Base-by-base conservation (phyloP, 1,140 invertebrate genomes). In the Macrotrachela quadricornifera region DNA sequence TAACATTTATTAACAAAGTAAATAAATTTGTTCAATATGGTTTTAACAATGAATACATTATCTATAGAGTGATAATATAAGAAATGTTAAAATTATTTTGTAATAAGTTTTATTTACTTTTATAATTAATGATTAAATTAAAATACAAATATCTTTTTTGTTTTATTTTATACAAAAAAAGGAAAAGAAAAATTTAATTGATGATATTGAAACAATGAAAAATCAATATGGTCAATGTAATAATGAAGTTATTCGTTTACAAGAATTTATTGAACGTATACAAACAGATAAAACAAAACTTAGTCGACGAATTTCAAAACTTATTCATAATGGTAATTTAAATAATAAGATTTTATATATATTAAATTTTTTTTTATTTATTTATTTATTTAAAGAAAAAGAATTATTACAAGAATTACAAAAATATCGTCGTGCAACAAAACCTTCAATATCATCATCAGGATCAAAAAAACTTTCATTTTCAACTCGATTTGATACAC, bases 371-470 rank as follows among this genome's bases (percentile, higher is more conserved):
- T 13, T 16, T 3, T 21, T 48, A n/a, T 4, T 48, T 37, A 10
- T 46, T 48, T 52, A 56, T 51, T 43, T 39, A 38, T 18, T 59
- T 57, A 14, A 59, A 70, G 69, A 71, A 55, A 63, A 65, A 54
- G 69, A 68, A 57, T 57, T 71, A 11, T 66, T 71, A 0, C 56
- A 67, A 37, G 69, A 71, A 54, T 63, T 70, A 41, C 67, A 70
- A 49, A 59, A 62, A 49, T 55, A 66, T 37, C 68, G 68, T 49
- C 59, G 61, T 13, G 8, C 21, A 30, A 30, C 21, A 4, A 30
- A 30, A 30, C 21, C 21, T 30, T 8, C 21, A 4, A 30, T 30
- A 4, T 8, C 21, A 4, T 30, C 21, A 30, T 64, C 62, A 54
- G 21, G 63, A 53, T 60, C 63, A 10, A 59, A 30, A 30, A 30